Evolutionary conservation across 2,888 invertebrate genomes (phyloP), one percentile per base, ranked within the genome.

Genomic region (Melanostoma mellinum): DNA sequence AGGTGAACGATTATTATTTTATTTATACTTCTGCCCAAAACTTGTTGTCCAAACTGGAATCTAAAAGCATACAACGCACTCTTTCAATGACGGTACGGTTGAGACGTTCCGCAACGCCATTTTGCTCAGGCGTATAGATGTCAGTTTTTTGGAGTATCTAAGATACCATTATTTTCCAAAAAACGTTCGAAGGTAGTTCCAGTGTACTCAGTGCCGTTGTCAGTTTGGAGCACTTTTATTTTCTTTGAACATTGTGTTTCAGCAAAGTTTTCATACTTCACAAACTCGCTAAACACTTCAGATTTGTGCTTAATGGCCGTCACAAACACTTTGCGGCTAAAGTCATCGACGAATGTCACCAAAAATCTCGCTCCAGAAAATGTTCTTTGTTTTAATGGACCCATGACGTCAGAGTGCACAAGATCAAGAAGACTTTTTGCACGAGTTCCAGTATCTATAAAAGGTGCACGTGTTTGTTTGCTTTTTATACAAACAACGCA

Each of bases 311-410:
- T n/a, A n/a, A n/a, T n/a, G n/a, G n/a, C n/a, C n/a, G n/a, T n/a
- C n/a, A n/a, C n/a, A n/a, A n/a, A n/a, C n/a, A n/a, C n/a, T n/a
- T 72, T 75, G 30, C 76, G 44, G 1, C 44, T 65, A 50, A 60
- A 82, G 75, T 90, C 89, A 86, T 91, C 90, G 61, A 89, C 87
- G 52, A 91, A 89, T 2, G 88, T 88, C 10, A 89, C 65, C 53
- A 90, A 88, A 84, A 89, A 90, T 69, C 81, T 88, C 2, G 86
- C 85, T 9, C 89, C 88, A 32, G 88, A 88, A 4, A 86, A 61
- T 0, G 90, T 90, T 44, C 68, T 69, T 1, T 73, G 73, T 68
- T 88, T 87, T 87, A 90, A 87, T 6, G 89, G 89, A 6, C 90
- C 89, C 79, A 88, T 89, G 1, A 90, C 76, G 85, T 91, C 90